phyloP scores from a whole-genome alignment of 2,888 invertebrate genomes.

The Cephalotes varians region DNA sequence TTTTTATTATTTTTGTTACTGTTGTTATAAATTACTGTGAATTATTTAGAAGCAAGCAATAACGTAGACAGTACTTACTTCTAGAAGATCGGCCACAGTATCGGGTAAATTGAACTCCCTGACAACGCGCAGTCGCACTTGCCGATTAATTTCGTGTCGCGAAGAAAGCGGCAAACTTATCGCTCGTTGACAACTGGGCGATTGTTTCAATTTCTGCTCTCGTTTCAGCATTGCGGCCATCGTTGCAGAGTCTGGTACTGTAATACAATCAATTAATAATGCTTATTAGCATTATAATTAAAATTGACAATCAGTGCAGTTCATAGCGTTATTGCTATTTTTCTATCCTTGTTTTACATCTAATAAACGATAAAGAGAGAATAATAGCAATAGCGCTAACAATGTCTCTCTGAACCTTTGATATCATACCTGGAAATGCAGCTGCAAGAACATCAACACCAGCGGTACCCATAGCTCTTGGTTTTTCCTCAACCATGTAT shows the following conservation, averaged over 20 bases:
- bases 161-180: conserved; percentile 91
- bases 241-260: conserved; percentile 92
- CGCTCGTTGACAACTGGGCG: conserved; percentile 93
- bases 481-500: conserved; percentile 93
- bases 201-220: conserved; percentile 93
- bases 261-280: too few species aligned
- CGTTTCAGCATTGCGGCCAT: conserved; percentile 94
- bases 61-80: conserved; percentile 82
- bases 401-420: too few species aligned
- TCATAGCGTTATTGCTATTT: too few species aligned
- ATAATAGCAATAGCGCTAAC: too few species aligned
- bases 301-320: too few species aligned
- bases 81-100: conserved; percentile 92
- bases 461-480: conserved; percentile 86
- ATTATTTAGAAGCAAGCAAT: neutral
- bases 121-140: conserved; percentile 94
- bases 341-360: too few species aligned
- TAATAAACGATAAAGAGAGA: too few species aligned
- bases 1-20: neutral
- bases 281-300: too few species aligned
- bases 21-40: conserved; percentile 11
- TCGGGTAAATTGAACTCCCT: conserved; percentile 98
- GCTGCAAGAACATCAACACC: conserved; percentile 89
- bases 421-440: conserved; percentile 87
- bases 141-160: conserved; percentile 91